These are phyloP conservation scores for Micropterix aruncella DNA, from an alignment of 2,888 invertebrate species.

Conservation along the genomic window DNA sequence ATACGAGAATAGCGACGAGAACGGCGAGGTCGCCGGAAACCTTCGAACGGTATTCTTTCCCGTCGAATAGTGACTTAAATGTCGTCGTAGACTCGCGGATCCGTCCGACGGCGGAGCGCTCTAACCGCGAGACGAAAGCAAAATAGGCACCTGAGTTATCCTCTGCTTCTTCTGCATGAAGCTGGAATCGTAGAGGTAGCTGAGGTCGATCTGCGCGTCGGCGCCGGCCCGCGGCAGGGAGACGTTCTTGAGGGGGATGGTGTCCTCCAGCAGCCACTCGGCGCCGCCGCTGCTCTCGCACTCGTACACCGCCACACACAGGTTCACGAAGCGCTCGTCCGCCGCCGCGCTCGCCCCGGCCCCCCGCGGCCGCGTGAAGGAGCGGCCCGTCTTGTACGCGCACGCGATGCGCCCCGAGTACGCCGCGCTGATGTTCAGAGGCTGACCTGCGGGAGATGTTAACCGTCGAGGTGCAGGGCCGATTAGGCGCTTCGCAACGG, in stretches of 20 bases:
- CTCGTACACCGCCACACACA: slow-evolving; percentile 94
- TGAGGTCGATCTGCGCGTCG: slow-evolving; percentile 70
- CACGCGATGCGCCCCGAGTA: slow-evolving; percentile 96
- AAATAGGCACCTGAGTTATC: slow-evolving; percentile 51
- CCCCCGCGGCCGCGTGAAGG: slow-evolving; percentile 75
- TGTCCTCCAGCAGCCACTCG: slow-evolving; percentile 91
- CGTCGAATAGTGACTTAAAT: too few relatives aligned
- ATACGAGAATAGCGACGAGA: too few relatives aligned
- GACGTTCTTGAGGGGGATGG: slow-evolving; percentile 86
- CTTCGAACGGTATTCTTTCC: too few relatives aligned
- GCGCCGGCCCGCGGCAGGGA: slow-evolving; percentile 71
- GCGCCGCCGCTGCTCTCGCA: slow-evolving; percentile 97
- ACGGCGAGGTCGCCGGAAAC: too few relatives aligned
- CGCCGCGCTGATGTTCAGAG: slow-evolving; percentile 88
- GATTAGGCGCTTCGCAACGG: too few relatives aligned
- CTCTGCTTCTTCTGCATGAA: slow-evolving; percentile 72
- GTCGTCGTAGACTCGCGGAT: too few relatives aligned
- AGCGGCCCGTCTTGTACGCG: slow-evolving; percentile 89
- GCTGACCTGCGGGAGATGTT: slow-evolving; percentile 50
- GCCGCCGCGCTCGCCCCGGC: slow-evolving; percentile 47
- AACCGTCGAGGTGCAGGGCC: too few relatives aligned
- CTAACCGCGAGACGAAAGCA: too few relatives aligned
- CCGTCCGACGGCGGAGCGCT: too few relatives aligned
- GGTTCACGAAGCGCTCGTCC: slow-evolving; percentile 70
- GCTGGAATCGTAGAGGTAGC: slow-evolving; percentile 66